These are phyloP conservation scores for Muraenolepis orangiensis DNA, from an alignment of 2,797 vertebrate genomes.

Conservation along the genomic window DNA sequence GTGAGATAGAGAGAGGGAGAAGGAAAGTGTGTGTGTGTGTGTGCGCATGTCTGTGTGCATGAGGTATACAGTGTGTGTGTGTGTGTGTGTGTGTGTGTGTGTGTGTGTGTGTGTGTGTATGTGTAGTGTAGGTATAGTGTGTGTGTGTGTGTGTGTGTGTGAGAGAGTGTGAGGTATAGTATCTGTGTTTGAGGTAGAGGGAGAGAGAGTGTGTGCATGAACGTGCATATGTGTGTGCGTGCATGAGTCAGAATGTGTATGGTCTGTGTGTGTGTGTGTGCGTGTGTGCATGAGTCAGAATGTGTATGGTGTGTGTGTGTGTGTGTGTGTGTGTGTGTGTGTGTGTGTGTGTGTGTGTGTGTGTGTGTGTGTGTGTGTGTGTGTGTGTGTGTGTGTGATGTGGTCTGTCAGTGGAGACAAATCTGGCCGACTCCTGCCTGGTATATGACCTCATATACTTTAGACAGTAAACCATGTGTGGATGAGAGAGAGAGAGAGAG, in stretches of 20 bases:
- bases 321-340: conserved; percentile 14
- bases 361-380: background rate
- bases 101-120: conserved; percentile 1
- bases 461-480: conserved; percentile 25
- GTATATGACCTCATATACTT: conserved; percentile 56
- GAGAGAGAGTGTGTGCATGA: background rate
- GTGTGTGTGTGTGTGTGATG: conserved; percentile 11
- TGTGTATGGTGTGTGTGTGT: conserved; percentile 26
- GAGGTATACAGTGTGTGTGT: background rate
- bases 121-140: background rate
- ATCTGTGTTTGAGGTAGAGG: background rate
- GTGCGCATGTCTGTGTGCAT: background rate
- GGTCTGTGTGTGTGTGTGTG: background rate
- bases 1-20: background rate
- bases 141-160: background rate
- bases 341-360: background rate
- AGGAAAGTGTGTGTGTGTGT: background rate
- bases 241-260: background rate
- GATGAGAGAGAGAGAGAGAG: background rate
- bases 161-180: background rate
- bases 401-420: conserved; percentile 33
- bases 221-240: background rate
- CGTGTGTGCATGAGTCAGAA: background rate
- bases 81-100: background rate
- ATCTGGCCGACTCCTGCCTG: conserved; percentile 27